These are phyloP conservation scores for Chorisops tibialis DNA, from an alignment of 2,888 invertebrate species.

Conservation along the genomic window DNA sequence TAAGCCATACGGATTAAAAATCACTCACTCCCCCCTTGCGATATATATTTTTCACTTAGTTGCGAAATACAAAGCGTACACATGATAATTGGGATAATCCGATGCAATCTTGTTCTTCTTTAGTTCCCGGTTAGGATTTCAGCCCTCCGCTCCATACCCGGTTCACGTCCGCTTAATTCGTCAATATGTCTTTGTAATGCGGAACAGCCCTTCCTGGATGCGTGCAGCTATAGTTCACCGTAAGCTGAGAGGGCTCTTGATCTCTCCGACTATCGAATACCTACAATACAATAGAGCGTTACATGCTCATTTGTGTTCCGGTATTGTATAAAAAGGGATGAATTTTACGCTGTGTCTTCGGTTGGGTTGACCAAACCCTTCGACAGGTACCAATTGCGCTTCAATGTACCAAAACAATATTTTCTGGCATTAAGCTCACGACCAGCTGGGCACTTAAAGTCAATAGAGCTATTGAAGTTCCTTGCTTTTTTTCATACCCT, in stretches of 20 bases:
- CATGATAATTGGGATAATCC: constrained; percentile 35
- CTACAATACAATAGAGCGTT: constrained; percentile 19
- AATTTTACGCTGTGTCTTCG: neutral
- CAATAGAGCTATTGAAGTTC: neutral
- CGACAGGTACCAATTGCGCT: too few species aligned
- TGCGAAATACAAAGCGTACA: constrained; percentile 25
- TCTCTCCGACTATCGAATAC: constrained; percentile 5
- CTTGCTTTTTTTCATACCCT: neutral
- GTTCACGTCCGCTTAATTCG: constrained; percentile 8
- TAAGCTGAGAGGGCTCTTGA: constrained; percentile 9
- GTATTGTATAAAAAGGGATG: neutral
- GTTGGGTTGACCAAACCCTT: neutral
- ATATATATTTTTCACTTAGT: constrained; percentile 21
- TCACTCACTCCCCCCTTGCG: constrained; percentile 5
- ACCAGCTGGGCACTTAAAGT: constrained; percentile 19
- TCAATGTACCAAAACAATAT: too few species aligned
- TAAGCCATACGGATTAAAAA: constrained; percentile 6
- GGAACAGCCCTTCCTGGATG: constrained; percentile 1
- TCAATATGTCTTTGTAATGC: constrained; percentile 19
- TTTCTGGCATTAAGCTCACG: too few species aligned
- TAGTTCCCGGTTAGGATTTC: constrained; percentile 21
- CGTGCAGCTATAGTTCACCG: constrained; percentile 8
- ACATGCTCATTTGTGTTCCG: constrained; percentile 24
- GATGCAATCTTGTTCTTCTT: constrained; percentile 30
- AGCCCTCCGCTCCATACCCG: neutral